Percentiles rank a stretch among this genome's conserved stretches.
Evolutionary conservation across 2,113 vertebrate species (phyloP).

Genomic region (Chionodraco myersi): DNA sequence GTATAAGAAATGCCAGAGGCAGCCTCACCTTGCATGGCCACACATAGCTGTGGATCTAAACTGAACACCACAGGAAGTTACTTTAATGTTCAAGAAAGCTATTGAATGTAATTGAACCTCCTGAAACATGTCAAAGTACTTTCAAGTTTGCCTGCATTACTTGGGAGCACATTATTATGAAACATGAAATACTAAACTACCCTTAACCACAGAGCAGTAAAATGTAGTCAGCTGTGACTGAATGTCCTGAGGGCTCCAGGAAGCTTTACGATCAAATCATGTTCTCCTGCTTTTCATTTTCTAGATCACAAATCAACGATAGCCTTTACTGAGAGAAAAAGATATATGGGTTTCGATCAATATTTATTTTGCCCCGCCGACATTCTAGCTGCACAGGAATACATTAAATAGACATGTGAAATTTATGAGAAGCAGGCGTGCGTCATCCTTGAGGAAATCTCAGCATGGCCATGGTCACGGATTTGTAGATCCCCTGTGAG

Average conservation of each 20-base stretch:
- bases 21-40: too few relatives aligned
- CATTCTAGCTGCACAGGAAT: conserved; percentile 46
- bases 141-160: background rate
- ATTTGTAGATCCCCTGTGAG: conserved; percentile 12
- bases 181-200: background rate
- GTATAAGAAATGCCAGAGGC: conserved; percentile 15
- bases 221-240: conserved; percentile 26
- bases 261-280: conserved; percentile 27
- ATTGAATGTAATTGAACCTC: background rate
- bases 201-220: conserved; percentile 28
- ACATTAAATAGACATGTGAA: conserved; percentile 38
- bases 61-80: background rate
- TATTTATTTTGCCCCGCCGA: conserved; percentile 26
- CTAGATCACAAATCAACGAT: conserved; percentile 42
- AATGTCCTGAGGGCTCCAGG: conserved; percentile 35
- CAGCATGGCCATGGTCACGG: conserved; percentile 24
- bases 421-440: conserved; percentile 41
- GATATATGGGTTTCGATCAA: conserved; percentile 71
- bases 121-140: too few relatives aligned
- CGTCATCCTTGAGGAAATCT: conserved; percentile 40
- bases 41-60: background rate
- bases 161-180: conserved; percentile 7
- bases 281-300: conserved; percentile 43
- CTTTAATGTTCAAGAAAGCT: background rate
- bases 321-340: conserved; percentile 65